Evolutionary conservation across 1,140 invertebrate genomes (phyloP), one percentile per base, ranked within the genome.

Genomic region (Panagrolaimus sp.): DNA sequence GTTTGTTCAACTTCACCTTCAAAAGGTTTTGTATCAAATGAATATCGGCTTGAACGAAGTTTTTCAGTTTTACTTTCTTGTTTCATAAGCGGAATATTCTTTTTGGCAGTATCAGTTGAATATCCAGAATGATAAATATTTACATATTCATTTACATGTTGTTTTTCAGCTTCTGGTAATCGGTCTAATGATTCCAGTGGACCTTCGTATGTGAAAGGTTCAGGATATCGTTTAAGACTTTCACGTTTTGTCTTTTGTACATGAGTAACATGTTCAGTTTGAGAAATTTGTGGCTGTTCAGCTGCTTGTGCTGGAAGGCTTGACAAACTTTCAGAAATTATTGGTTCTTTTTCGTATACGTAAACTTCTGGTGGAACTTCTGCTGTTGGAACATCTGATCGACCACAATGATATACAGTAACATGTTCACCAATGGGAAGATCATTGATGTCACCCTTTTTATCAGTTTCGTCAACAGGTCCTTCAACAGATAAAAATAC

Each of bases 341-440:
- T 38, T 38, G 31, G 31, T 38, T 38, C 31, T 38, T 38, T 38
- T 38, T 38, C 31, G 7, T 38, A 38, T 38, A 38, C 31, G 7
- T 38, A 38, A 4, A 57, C 20, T 3, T 57, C 51, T 11, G 51
- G 20, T 20, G 51, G 51, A 23, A 57, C n/a, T n/a, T 20, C 20
- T 11, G 51, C 27, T 1, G 51, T 57, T n/a, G 51, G 51, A 57
- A 57, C 51, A 57, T 57, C 51, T 20, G 51, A 57, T 27, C 27
- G 20, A 25, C 51, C 51, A 20, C 51, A 57, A 57, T 57, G 51
- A 57, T 57, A 57, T 11, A 57, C 51, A 16, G 51, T 57, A 20
- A 57, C 51, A 57, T n/a, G 27, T 16, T 57, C 51, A 11, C 51
- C 51, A 16, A 57, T 57, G 3, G 51, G 51, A 57, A 25, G 51